phyloP scores from a whole-genome alignment of 2,797 vertebrate species.

The Hoplostethus atlanticus region DNA sequence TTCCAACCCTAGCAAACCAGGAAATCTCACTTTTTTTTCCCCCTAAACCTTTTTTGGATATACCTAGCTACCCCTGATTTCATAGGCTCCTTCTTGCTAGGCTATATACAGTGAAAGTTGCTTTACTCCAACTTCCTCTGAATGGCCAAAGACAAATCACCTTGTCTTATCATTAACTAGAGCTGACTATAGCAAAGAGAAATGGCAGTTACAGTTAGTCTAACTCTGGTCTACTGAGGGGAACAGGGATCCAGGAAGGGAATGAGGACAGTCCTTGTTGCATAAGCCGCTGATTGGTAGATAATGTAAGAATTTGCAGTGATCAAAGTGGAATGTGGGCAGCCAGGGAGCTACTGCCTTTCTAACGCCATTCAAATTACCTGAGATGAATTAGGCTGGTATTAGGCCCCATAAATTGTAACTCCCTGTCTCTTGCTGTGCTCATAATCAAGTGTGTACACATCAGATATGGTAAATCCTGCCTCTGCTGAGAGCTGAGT shows the following conservation, averaged over 20 bases:
- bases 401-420: constrained; percentile 48
- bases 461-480: constrained; percentile 57
- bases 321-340: constrained; percentile 51
- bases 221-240: not conserved
- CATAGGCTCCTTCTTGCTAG: not conserved
- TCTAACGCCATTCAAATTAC: constrained; percentile 61
- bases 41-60: not conserved
- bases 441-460: constrained; percentile 59
- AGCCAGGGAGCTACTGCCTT: constrained; percentile 46
- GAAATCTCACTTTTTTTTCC: not conserved
- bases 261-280: constrained; percentile 52
- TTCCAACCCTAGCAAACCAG: no score
- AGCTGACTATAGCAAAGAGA: constrained; percentile 31
- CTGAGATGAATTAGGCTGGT: constrained; percentile 44
- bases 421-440: constrained; percentile 48
- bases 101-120: not conserved
- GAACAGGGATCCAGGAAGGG: constrained; percentile 20
- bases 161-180: constrained; percentile 1
- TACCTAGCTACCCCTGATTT: not conserved
- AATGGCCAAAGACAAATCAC: not conserved
- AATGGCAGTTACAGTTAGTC: constrained; percentile 5
- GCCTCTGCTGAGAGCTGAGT: constrained; percentile 43
- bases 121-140: not conserved
- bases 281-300: constrained; percentile 34
- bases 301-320: constrained; percentile 55